Evolutionary conservation across 2,888 invertebrate species (phyloP), one percentile per base, ranked within the genome.

Genomic region (Neoaliturus tenellus): DNA sequence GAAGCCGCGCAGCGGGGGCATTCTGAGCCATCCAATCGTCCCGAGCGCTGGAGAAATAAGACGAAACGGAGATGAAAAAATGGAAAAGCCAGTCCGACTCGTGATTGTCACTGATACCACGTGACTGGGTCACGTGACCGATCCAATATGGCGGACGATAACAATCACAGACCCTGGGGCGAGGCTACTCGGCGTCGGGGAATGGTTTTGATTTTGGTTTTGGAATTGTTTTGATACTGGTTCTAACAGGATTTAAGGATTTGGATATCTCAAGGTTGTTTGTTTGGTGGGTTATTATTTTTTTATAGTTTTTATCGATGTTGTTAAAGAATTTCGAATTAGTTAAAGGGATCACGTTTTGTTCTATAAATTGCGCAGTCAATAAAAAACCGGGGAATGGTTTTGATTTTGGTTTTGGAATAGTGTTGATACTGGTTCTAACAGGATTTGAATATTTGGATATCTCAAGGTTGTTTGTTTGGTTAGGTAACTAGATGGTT

Each of bases 21-120:
- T n/a, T 48, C 3, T 8, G 4, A 62, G 62, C 1, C 62, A 3
- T 1, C 62, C 62, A 62, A 62, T 62, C 62, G 55, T 55, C 55
- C 55, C n/a, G 23, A 14, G 14, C 23, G 23, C 28, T 4, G 14
- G 12, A 14, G 23, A 75, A 44, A 23, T 48, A 48, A 48, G 48
- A 75, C 44, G 41, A 71, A 75, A n/a, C 44, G 48, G 2, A 75
- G 75, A 44, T 48, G 75, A 75, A 75, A 75, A 75, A 75, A 25
- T 75, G 48, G 75, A 75, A 75, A 75, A 75, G 75, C 75, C 75
- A 75, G 75, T 75, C 75, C 48, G 75, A 44, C 75, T 41, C 75
- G 75, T 75, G 75, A 75, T 75, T 75, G 75, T 75, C 75, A 75
- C 75, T 75, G 75, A 48, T 44, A 75, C 48, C 44, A 71, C 71